Evolutionary conservation across 1,140 invertebrate species (phyloP), one percentile per base, ranked within the genome.

Genomic region (Anagrus nilaparvatae): DNA sequence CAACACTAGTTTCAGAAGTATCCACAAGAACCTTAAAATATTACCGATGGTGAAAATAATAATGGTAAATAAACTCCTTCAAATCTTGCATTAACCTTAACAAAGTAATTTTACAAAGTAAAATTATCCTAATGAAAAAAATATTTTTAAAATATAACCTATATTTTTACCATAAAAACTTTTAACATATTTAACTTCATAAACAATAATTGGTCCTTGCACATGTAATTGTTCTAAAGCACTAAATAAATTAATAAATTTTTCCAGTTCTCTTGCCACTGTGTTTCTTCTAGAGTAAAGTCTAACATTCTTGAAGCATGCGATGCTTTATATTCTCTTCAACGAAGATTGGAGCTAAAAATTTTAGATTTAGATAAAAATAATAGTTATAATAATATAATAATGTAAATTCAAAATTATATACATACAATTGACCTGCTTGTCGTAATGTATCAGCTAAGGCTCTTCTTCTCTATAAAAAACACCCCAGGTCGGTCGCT

Each of bases 121-220:
- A 23, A 28, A 0, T 33, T 28, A 21, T 8, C 3, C n/a, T n/a
- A n/a, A n/a, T n/a, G n/a, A n/a, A n/a, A n/a, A n/a, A n/a, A n/a
- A n/a, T n/a, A n/a, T n/a, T n/a, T n/a, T n/a, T n/a, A n/a, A n/a
- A n/a, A 36, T 37, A 17, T 84, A 87, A 48, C 90, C 92, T 48
- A 97, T 78, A 51, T 89, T 84, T 69, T 97, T 93, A 7, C 93
- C 93, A 19, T 90, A 78, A 70, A 94, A 96, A 61, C 88, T 95
- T 70, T 94, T 94, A 12, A 97, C 91, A 61, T 90, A 88, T 69
- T 96, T 94, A 16, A 96, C 92, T 35, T 92, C 93, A 67, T 97
- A 97, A 29, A 97, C 89, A 53, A 97, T 84, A 46, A 97, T 88
- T 28, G 94, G 93, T 49, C 93, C 72, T 34, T 92, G 96, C 46